Evolutionary conservation across 1,140 invertebrate species (phyloP), one percentile per base, ranked within the genome.

Genomic region (Drosophila suzukii): DNA sequence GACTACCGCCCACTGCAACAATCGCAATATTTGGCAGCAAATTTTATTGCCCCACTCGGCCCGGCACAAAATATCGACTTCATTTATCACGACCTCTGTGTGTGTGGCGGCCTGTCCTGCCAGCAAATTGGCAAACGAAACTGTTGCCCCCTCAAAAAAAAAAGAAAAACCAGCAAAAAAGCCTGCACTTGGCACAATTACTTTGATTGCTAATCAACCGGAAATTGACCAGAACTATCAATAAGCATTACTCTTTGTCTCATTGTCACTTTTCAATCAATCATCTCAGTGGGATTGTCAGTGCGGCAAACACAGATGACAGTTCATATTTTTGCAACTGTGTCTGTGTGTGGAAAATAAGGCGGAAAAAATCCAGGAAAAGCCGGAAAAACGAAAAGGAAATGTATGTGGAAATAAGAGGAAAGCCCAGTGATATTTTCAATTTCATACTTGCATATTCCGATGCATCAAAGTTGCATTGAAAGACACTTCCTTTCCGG

Each of bases 241-340:
- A 65, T 67, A 60, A 44, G 55, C 55, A 58, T 63, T 50, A 53
- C 38, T 43, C 27, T 30, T 12, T 30, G 46, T 49, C 47, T 49
- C 24, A 49, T 49, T 36, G 55, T 24, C 61, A 24, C 20, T 24
- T 53, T 51, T 27, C 65, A 49, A 72, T 72, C 66, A 60, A 73
- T 73, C 47, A 72, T 60, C 44, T 1, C 20, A 20, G 44, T 47
- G 3, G 1, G 0, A 27, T 27, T 5, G 5, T 27, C 27, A 27
- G 27, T 27, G 59, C 44, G 36, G 39, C 56, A 41, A 65, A 51
- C 63, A 77, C 13, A 86, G 88, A 82, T 86, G 82, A 86, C 83
- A 88, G 82, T 55, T 68, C 82, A 75, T 86, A 78, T 78, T 78
- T 76, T 76, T 65, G 58, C 82, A 86, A 73, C 70, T 86, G 82